Evolutionary conservation across 2,888 invertebrate species (phyloP), one percentile per base, ranked within the genome.

Genomic region (Ochlodes sylvanus): DNA sequence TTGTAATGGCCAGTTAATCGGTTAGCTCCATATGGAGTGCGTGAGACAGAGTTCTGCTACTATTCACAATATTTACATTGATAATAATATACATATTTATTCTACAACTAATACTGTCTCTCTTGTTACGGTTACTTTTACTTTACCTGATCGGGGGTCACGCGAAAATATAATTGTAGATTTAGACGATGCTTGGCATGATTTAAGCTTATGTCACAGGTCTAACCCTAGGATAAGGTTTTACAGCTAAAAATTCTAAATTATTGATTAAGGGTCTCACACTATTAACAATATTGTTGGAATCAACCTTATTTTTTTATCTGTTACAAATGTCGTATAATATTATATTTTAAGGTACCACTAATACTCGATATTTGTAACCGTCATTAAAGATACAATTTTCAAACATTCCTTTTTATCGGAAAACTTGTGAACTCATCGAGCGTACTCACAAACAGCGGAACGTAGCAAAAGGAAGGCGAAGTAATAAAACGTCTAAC

Each of bases 401-500:
- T 67, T 61, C 55, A 67, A 67, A 67, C 67, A 67, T 69, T 66
- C 66, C 68, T 63, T 68, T 69, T 62, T 63, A 61, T 69, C 61
- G 67, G 70, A 66, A 75, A 73, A 75, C 70, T 69, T 73, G 75
- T 75, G 62, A 64, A 74, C 75, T 89, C 89, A 89, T 79, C 78
- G 75, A 73, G 76, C 77, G 69, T 65, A 61, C 68, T 69, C 32
- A 50, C 52, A 82, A 82, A 78, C 77, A 77, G 76, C 79, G 70
- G 54, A 54, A 63, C 44, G 75, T 76, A 76, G 71, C 72, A 73
- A 73, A 75, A 71, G 75, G 77, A 79, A 76, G 80, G 82, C 76
- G 74, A 77, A 82, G 84, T 84, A 89, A 88, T 86, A 88, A 86
- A 82, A 85, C 81, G 83, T 79, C 89, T 92, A 91, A 92, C 89